Base-by-base conservation (phyloP, 1,140 invertebrate genomes). In the Mercenaria mercenaria region DNA sequence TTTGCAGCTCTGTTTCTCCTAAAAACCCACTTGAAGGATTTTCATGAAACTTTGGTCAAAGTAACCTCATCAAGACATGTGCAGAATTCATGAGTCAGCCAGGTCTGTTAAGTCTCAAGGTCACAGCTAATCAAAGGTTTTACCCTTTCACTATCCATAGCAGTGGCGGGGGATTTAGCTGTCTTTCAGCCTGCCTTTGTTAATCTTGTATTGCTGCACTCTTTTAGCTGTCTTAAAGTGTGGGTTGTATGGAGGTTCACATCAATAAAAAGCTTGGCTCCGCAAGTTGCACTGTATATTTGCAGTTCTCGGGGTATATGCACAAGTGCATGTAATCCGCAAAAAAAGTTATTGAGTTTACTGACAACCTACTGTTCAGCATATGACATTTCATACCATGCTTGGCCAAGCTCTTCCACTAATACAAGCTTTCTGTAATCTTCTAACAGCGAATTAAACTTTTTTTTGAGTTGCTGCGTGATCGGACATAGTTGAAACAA, bases 401-500 rank as follows among this genome's bases (percentile, higher is more conserved):
- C 32, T 41, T 88, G 32, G 37, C 90, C 74, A 6, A 91, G 76
- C 18, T 88, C 23, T 6, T 72, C 86, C 18, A 37, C 50, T 18
- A 91, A 20, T 47, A 91, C 67, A 39, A 79, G n/a, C 23, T 34
- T 79, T 79, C 81, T 84, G 74, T 79, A 91, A 6, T n/a, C n/a
- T n/a, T 91, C 74, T n/a, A 85, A 47, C 50, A 88, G 39, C n/a
- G 56, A 26, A 72, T 88, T 91, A 79, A 91, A 91, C 43, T n/a
- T 84, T 88, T 15, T 79, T 61, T 74, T 89, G 90, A 50, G 86
- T 91, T 8, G 81, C 81, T 10, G 90, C 86, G 20, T 74, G 61
- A 29, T 91, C 90, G 26, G 90, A 91, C 90, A 91, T 91, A 32
- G 90, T 91, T n/a, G 90, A 88, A 52, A 32, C 37, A 50, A 91